Percentiles rank a stretch among this genome's conserved stretches.
These are phyloP conservation scores for Sebastes trivittatus DNA, from an alignment of 2,797 vertebrate genomes.

Conservation along the genomic window DNA sequence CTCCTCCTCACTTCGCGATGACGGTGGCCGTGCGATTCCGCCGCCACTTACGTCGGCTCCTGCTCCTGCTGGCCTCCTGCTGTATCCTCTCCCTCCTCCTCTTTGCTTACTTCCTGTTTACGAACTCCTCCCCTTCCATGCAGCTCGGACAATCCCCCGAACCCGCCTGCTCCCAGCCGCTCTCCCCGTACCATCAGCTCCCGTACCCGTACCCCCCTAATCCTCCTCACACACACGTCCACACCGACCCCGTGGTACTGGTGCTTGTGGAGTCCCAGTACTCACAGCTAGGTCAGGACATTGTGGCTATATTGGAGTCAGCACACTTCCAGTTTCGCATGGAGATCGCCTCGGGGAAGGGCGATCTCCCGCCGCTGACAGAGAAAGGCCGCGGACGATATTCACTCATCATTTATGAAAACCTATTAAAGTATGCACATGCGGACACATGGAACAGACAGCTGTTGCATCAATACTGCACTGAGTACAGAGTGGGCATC, in stretches of 20 bases:
- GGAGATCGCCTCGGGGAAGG: constrained; percentile 94
- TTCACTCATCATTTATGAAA: constrained; percentile 93
- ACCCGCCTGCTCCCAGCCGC: constrained; percentile 86
- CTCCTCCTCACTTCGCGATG: constrained; percentile 50
- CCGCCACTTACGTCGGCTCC: constrained; percentile 89
- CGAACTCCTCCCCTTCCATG: constrained; percentile 91
- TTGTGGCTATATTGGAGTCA: constrained; percentile 93
- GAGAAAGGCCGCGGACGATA: constrained; percentile 92
- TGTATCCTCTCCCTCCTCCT: constrained; percentile 92
- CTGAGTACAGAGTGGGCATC: constrained; percentile 95
- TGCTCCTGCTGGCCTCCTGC: constrained; percentile 92
- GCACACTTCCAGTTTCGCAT: constrained; percentile 93
- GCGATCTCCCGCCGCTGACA: constrained; percentile 93
- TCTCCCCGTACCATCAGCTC: constrained; percentile 86
- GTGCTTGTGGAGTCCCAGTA: constrained; percentile 98
- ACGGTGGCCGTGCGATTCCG: constrained; percentile 79
- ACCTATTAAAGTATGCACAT: constrained; percentile 93
- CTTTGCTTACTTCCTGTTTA: constrained; percentile 95
- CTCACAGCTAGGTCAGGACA: constrained; percentile 96
- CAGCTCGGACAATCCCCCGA: constrained; percentile 87
- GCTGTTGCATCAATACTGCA: constrained; percentile 96
- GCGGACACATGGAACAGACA: constrained; percentile 96
- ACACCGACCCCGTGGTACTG: constrained; percentile 88
- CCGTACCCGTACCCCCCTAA: constrained; percentile 89
- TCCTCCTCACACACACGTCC: constrained; percentile 84